phyloP scores from a whole-genome alignment of 2,113 vertebrate genomes.

The Trematomus loennbergii region DNA sequence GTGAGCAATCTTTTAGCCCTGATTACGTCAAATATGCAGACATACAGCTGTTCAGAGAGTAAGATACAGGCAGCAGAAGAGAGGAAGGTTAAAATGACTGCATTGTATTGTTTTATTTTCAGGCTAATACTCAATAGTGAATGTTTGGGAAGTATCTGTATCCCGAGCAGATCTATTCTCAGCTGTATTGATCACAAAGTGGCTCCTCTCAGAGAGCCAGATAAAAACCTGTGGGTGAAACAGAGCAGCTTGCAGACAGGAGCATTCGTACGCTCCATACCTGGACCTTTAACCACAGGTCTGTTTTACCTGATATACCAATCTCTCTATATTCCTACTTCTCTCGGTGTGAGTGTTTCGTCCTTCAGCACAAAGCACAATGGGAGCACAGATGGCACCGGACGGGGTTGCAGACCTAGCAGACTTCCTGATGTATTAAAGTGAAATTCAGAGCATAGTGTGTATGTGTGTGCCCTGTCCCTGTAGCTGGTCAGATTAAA shows the following conservation, averaged over 20 bases:
- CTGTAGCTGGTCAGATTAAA: slow-evolving; percentile 86
- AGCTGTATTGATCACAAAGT: slow-evolving; percentile 62
- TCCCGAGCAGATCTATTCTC: slow-evolving; percentile 48
- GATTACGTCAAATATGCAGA: slow-evolving; percentile 73
- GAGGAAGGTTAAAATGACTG: slow-evolving; percentile 42
- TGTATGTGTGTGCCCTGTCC: slow-evolving; percentile 70
- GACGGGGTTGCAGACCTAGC: slow-evolving; percentile 76
- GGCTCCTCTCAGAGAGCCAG: slow-evolving; percentile 36
- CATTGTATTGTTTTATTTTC: slow-evolving; percentile 47
- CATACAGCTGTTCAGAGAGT: slow-evolving; percentile 67
- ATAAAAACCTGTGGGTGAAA: slow-evolving; percentile 39
- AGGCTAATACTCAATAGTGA: slow-evolving; percentile 17
- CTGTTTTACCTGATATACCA: slow-evolving; percentile 26
- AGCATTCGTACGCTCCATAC: slow-evolving; percentile 6
- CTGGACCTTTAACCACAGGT: slow-evolving; percentile 39
- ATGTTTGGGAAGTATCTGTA: slow-evolving; percentile 32
- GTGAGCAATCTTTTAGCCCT: slow-evolving; percentile 72
- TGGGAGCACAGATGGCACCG: slow-evolving; percentile 82
- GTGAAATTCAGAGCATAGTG: slow-evolving; percentile 77
- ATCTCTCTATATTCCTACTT: slow-evolving; percentile 3
- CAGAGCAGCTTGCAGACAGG: slow-evolving; percentile 28
- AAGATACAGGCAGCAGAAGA: slow-evolving; percentile 33
- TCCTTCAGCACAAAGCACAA: slow-evolving; percentile 75
- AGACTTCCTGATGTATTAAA: slow-evolving; percentile 85
- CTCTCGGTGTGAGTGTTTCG: slow-evolving; percentile 53